Evolutionary conservation across 1,140 invertebrate species (phyloP), one percentile per base, ranked within the genome.

Genomic region (Monochamus saltuarius): DNA sequence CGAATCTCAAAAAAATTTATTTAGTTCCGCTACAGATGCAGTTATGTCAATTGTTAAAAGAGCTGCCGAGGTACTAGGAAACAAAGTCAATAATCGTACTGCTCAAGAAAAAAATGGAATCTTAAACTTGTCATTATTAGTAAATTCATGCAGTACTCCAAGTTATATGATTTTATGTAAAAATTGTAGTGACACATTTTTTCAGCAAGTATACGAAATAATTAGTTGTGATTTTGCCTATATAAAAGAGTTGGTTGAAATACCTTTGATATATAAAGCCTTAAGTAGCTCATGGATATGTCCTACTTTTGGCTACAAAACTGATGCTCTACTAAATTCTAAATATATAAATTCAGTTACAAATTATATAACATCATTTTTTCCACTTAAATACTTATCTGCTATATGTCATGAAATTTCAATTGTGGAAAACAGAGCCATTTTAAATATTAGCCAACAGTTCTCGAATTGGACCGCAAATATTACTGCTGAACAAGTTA

Each of bases 11-110:
- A 78, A 78, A 51, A 92, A 92, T 77, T 77, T 95, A 11, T 91
- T 95, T 70, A 90, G 89, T 39, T 90, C 87, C 37, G 92, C 92
- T 1, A 84, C 87, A 53, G 90, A 93, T 72, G 92, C 89, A 0
- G 91, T 95, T 4, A 83, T 94, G 63, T 90, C 87, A 55, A 92
- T 95, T 53, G 89, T 95, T 4, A 92, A 92, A 71, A 94, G 93
- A 77, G 92, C 91, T 0, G 90, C 90, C 10, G 85, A 91, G 77
- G 89, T 88, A 11, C 77, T 93, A 52, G 87, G 85, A 1, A 90
- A 89, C 72, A 85, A 85, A 64, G 79, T 85, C 64, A 82, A 85
- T 51, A 62, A 73, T 55, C 37, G 70, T 9, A 73, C 66, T 42
- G 54, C 57, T 52, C 40, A 56, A 14, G 43, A 72, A 8, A 73